Base-by-base conservation (phyloP, 2,888 invertebrate species). In the Perizoma flavofasciatum region DNA sequence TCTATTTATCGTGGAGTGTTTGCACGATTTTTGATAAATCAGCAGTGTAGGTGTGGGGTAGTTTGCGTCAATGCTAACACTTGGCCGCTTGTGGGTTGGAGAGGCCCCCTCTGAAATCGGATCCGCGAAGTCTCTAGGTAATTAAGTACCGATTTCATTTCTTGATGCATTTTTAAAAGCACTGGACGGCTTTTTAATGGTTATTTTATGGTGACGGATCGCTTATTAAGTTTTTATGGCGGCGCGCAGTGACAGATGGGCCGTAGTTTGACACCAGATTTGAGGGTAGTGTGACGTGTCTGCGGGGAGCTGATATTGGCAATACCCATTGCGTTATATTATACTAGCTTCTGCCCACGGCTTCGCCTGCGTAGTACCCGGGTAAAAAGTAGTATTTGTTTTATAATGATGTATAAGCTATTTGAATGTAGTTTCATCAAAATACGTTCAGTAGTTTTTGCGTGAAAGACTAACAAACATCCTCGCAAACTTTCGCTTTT, bases 121-220 rank as follows among this genome's bases (percentile, higher is more conserved):
- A 92, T 83, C 85, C 83, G 81, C 73, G 74, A 86, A 88, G 86
- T 89, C 91, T 91, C 91, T 84, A 85, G 90, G 90, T 91, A 91
- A 91, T 92, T 92, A 92, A 87, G 85, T 89, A 87, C 78, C 91
- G 87, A 90, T 91, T 91, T 88, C 85, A 87, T 89, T 91, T 89
- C 90, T 91, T 91, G 92, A 91, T 92, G 91, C 86, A 88, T 85
- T 91, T 92, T 91, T 91, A 89, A 90, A 89, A 86, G 91, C 89
- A 85, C 83, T 86, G 85, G 90, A 87, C 89, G 87, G 89, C 85
- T 90, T 91, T 91, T 89, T 90, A 92, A 91, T 92, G 89, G 87
- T 81, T 89, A 89, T 91, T 92, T 91, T 91, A 92, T 92, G 91
- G 92, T 92, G 92, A 92, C 91, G 83, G 88, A 92, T 91, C 87